A percentile compares a stretch with the other conserved stretches of the same genome.
phyloP scores from a whole-genome alignment of 2,797 vertebrate species.

The Scolopax bukidnonensis region DNA sequence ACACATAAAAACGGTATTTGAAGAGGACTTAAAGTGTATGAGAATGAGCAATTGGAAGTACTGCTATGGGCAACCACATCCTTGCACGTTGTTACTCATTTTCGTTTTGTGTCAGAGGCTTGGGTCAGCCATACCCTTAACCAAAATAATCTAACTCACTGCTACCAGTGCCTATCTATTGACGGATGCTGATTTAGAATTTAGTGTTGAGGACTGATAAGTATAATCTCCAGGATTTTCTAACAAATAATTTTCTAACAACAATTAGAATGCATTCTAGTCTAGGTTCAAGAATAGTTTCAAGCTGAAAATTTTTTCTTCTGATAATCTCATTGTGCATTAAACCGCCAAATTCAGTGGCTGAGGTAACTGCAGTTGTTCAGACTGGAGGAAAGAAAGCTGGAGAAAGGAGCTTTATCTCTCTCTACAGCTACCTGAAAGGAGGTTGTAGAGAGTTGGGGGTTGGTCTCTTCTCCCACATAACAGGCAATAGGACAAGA shows the following conservation, averaged over 20 bases:
- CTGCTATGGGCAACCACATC: background rate
- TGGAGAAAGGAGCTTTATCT: background rate
- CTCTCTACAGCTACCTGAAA: background rate
- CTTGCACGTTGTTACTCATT: background rate
- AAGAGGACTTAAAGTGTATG: background rate
- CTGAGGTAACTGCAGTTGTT: background rate
- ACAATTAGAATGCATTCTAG: background rate
- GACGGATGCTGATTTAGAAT: background rate
- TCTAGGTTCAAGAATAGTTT: background rate
- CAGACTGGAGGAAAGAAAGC: background rate
- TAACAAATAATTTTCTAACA: background rate
- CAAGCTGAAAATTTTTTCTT: background rate
- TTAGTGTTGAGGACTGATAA: background rate
- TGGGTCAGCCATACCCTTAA: rapidly evolving
- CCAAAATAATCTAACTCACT: background rate
- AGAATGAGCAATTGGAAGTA: background rate
- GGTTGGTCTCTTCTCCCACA: background rate
- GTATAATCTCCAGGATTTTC: background rate
- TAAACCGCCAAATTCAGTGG: background rate
- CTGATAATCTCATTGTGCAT: background rate
- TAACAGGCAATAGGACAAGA: background rate
- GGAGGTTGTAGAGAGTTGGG: background rate
- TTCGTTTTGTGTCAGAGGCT: background rate
- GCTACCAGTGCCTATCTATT: background rate
- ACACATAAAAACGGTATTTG: background rate